Evolutionary conservation across 2,113 vertebrate species (phyloP).

Genomic region (Antennarius striatus): DNA sequence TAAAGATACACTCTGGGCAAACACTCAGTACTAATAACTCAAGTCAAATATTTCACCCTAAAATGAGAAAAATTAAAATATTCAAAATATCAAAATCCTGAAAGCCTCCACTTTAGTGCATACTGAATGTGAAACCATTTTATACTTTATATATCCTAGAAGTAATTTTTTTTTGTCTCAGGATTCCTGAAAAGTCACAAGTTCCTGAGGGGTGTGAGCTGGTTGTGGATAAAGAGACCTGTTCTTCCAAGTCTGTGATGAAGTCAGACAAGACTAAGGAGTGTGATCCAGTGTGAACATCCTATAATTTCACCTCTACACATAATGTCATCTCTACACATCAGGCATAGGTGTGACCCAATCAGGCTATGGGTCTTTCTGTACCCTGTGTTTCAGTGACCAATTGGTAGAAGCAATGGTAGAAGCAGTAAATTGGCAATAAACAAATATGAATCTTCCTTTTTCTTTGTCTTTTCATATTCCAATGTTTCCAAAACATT

Average conservation of each 20-base stretch:
- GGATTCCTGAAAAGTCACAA: neutral
- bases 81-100: too few relatives aligned
- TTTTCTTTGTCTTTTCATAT: neutral
- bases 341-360: neutral
- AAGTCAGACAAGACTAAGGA: constrained; percentile 51
- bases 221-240: constrained; percentile 26
- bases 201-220: constrained; percentile 47
- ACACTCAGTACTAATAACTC: too few relatives aligned
- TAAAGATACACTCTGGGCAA: too few relatives aligned
- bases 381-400: neutral
- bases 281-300: constrained; percentile 15
- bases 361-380: neutral
- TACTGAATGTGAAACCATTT: neutral
- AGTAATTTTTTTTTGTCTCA: constrained; percentile 11
- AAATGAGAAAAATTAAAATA: too few relatives aligned
- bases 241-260: constrained; percentile 31
- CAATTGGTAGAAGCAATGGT: neutral
- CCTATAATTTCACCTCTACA: neutral
- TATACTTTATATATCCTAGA: neutral
- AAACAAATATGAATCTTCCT: neutral
- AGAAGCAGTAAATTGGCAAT: neutral
- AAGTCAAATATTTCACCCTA: too few relatives aligned
- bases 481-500: constrained; percentile 18
- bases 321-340: neutral
- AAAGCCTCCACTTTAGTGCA: neutral